Conservation (phyloP, 1,140 invertebrate genomes). For the Ptiloglossa arizonensis region DNA sequence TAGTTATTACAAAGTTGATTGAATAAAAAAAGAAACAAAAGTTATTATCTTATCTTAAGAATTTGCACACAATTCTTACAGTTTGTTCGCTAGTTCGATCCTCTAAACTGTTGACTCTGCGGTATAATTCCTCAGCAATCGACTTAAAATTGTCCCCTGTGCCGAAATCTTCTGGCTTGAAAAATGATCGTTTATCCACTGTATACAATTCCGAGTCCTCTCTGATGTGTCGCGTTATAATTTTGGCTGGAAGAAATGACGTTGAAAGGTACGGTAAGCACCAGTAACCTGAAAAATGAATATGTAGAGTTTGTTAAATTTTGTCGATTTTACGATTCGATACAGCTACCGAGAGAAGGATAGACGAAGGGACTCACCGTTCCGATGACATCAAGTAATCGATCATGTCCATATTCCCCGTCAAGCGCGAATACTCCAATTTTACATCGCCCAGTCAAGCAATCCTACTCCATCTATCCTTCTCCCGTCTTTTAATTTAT, state of each 20-base stretch:
- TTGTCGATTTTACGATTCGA: conserved; percentile 50
- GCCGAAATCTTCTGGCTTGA: not conserved
- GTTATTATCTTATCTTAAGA: conserved; percentile 16
- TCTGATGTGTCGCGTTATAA: not conserved
- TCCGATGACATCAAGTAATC: conserved; percentile 64
- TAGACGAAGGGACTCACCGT: conserved; percentile 81
- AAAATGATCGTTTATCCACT: not conserved
- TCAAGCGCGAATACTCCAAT: conserved; percentile 68
- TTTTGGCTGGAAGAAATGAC: conserved; percentile 12
- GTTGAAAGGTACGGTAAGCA: conserved; percentile 53
- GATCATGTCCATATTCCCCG: conserved; percentile 66
- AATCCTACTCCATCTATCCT: conserved; percentile 79
- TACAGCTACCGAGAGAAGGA: conserved; percentile 79
- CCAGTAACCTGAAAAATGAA: conserved; percentile 72
- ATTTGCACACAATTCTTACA: conserved; percentile 61
- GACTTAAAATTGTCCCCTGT: not conserved
- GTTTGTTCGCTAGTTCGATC: conserved; percentile 53
- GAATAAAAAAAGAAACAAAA: conserved; percentile 5
- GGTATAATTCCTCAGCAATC: conserved; percentile 35
- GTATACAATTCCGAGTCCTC: not conserved
- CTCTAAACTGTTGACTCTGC: conserved; percentile 70
- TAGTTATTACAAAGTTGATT: not conserved
- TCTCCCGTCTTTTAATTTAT: conserved; percentile 73
- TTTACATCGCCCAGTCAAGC: conserved; percentile 68
- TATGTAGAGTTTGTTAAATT: conserved; percentile 8